Percentiles rank a stretch among this genome's conserved stretches.
Conservation (phyloP, 2,113 vertebrate genomes). For the Caranx melampygus region DNA sequence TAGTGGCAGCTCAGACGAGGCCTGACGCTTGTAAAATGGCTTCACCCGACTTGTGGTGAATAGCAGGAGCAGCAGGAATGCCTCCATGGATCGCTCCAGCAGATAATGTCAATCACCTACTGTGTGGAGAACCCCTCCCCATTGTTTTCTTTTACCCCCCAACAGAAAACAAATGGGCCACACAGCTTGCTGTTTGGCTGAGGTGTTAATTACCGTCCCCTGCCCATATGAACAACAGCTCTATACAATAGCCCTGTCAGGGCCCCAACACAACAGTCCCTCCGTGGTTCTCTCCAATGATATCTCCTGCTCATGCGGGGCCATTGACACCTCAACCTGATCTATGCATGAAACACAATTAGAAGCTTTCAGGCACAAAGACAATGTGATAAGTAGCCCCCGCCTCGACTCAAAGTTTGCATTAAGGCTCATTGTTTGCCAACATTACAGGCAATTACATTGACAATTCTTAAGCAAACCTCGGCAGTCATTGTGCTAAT, state of each 20-base stretch:
- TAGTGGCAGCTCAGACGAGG: constrained; percentile 63
- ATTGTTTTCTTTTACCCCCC: constrained; percentile 83
- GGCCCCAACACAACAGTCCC: constrained; percentile 63
- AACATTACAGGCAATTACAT: constrained; percentile 82
- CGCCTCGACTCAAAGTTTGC: constrained; percentile 71
- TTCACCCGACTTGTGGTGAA: constrained; percentile 56
- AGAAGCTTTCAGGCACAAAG: constrained; percentile 66
- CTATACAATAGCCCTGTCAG: constrained; percentile 79
- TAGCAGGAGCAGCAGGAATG: constrained; percentile 73
- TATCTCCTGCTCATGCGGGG: constrained; percentile 78
- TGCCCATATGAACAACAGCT: constrained; percentile 79
- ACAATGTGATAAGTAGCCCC: constrained; percentile 71
- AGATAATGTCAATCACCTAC: constrained; percentile 86
- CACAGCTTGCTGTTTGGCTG: constrained; percentile 83
- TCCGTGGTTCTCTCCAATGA: constrained; percentile 76
- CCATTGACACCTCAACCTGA: constrained; percentile 82
- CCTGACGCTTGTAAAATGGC: constrained; percentile 61
- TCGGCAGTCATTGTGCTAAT: constrained; percentile 81
- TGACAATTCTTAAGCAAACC: constrained; percentile 85
- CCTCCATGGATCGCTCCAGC: constrained; percentile 73
- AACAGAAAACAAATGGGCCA: constrained; percentile 85
- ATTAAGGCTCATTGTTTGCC: constrained; percentile 80
- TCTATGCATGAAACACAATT: constrained; percentile 80
- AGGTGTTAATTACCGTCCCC: constrained; percentile 84
- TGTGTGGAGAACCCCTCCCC: constrained; percentile 77